Conservation (phyloP, 1,140 invertebrate genomes). For the Lepidostoma basale region DNA sequence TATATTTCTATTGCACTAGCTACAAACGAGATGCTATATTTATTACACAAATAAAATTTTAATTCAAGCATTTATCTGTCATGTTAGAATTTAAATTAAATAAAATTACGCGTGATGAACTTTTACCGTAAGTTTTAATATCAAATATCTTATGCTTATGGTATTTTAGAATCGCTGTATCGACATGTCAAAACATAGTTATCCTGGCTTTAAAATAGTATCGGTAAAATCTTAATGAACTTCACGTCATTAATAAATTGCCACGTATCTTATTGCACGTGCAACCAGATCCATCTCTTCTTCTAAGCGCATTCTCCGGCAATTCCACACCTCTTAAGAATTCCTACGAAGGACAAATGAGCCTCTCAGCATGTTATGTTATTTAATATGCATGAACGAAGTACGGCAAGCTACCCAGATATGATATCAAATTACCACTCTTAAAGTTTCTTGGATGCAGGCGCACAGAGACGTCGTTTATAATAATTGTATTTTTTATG, state of each 20-base stretch:
- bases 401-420: background rate
- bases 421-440: background rate
- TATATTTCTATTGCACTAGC: too few species aligned
- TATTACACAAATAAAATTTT: too few species aligned
- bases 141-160: too few species aligned
- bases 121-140: too few species aligned
- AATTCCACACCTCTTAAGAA: background rate
- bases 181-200: too few species aligned
- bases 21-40: too few species aligned
- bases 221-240: background rate
- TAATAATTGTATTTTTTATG: too few species aligned
- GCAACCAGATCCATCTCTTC: background rate
- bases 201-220: too few species aligned
- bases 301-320: background rate
- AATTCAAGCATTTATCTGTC: too few species aligned
- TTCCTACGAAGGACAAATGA: background rate
- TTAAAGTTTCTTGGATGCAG: background rate
- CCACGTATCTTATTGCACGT: background rate
- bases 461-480: background rate
- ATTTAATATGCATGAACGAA: background rate
- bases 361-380: conserved; percentile 4
- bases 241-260: background rate
- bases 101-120: too few species aligned
- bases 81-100: too few species aligned
- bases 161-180: too few species aligned